Base-by-base conservation (phyloP, 2,113 vertebrate genomes). In the Bombycilla garrulus region DNA sequence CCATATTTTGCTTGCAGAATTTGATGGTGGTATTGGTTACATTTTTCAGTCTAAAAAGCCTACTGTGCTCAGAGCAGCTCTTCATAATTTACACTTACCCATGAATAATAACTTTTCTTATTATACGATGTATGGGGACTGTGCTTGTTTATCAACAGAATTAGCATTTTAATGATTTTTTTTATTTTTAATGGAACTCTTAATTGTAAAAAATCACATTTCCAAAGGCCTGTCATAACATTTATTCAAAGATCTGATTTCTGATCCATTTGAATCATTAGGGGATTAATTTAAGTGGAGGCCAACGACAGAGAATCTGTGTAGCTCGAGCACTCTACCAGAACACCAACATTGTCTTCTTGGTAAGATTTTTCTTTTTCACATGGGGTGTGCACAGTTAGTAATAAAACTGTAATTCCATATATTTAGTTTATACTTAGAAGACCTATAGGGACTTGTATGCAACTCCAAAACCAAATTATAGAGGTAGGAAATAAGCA, bases 251-350 rank as follows among this genome's bases (percentile, higher is more conserved):
- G 23, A 15, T 8, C 3, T 92, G 38, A 22, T 92, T 95, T 95
- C 79, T 95, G 45, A 69, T 95, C 14, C 90, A 28, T 96, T 96
- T 31, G 95, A 56, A 88, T 95, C 44, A 50, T 61, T 97, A 99
- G 99, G 99, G 99, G 66, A 99, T 99, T 98, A 99, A 99, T 95
- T 97, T 99, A 93, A 99, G 99, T 54, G 99, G 99, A 20, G 99
- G 99, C 5, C 99, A 99, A 95, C 98, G 99, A 48, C 99, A 99
- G 97, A 98, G 99, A 45, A 99, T 99, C 96, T 99, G 99, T 67
- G 99, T 99, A 89, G 99, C 98, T 74, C 97, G 99, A 94, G 99
- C 99, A 7, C 98, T 99, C 60, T 99, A 99, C 96, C 99, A 99
- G 95, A 99, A 99, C 97, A 99, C 99, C 97, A 99, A 99, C 97